Percentiles rank a stretch among this genome's conserved stretches.
Evolutionary conservation across 2,888 invertebrate species (phyloP).

Genomic region (Phyto melanocephala): DNA sequence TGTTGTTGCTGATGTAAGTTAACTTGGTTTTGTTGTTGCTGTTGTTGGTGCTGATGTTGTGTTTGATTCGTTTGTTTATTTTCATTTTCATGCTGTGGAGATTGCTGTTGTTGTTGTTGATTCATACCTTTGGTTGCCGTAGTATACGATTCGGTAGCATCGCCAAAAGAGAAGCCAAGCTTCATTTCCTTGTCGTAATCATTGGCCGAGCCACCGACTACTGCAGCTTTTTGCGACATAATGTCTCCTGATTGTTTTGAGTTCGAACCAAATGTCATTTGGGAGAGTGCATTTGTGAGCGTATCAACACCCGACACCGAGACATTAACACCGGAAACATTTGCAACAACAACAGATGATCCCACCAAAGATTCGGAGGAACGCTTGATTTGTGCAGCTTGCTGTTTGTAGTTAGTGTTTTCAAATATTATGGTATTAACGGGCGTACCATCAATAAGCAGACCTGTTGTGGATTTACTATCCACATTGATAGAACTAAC

Average conservation of each 20-base stretch:
- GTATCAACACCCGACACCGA: constrained; percentile 76
- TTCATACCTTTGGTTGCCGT: constrained; percentile 67
- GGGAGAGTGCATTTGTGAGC: constrained; percentile 82
- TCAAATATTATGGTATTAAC: constrained; percentile 94
- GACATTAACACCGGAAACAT: constrained; percentile 70
- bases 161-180: constrained; percentile 93
- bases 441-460: constrained; percentile 88
- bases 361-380: constrained; percentile 65
- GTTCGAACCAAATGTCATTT: constrained; percentile 81
- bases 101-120: constrained; percentile 68
- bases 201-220: constrained; percentile 78
- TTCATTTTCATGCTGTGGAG: constrained; percentile 54
- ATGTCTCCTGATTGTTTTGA: constrained; percentile 65
- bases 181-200: constrained; percentile 93
- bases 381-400: constrained; percentile 68
- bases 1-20: constrained; percentile 70
- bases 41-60: constrained; percentile 70
- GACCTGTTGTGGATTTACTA: constrained; percentile 59
- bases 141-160: constrained; percentile 79
- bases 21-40: constrained; percentile 68
- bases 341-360: constrained; percentile 50
- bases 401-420: constrained; percentile 91
- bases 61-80: constrained; percentile 68
- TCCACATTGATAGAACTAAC: constrained; percentile 28
- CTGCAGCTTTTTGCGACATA: constrained; percentile 65